Evolutionary conservation across 2,113 vertebrate genomes (phyloP).

Genomic region (Macquaria australasica): DNA sequence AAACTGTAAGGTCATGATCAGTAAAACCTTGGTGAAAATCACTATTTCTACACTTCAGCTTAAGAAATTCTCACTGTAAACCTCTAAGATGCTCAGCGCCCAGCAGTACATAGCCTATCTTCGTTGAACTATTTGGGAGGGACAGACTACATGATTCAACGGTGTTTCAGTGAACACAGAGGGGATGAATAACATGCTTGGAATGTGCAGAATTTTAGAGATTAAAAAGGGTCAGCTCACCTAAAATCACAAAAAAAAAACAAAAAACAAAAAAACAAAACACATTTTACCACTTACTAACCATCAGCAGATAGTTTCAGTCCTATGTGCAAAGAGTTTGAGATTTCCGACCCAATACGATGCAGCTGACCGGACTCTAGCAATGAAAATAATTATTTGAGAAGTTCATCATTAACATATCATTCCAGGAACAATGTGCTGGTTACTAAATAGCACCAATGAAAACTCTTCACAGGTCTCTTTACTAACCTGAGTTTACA

Average conservation of each 20-base stretch:
- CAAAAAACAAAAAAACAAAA: neutral
- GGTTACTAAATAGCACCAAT: neutral
- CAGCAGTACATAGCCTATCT: neutral
- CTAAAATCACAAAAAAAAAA: conserved; percentile 3
- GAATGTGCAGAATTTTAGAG: conserved; percentile 38
- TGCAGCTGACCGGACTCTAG: neutral
- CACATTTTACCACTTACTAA: neutral
- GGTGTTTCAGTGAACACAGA: conserved; percentile 1
- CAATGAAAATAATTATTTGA: neutral
- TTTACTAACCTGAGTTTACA: fast-evolving
- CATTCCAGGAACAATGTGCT: neutral
- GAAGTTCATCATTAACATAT: neutral
- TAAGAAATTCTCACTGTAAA: neutral
- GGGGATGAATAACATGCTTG: conserved; percentile 21
- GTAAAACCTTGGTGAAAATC: neutral
- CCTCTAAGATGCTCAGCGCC: neutral
- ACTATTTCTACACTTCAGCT: too few relatives aligned
- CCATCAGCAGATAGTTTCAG: neutral
- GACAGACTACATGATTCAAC: neutral
- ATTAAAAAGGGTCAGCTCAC: neutral
- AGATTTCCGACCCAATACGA: neutral
- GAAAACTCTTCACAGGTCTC: neutral
- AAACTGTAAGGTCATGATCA: neutral
- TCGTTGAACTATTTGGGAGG: conserved; percentile 2
- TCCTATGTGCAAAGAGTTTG: neutral